A percentile compares a stretch with the other conserved stretches of the same genome.
phyloP scores from a whole-genome alignment of 2,888 invertebrate genomes.

The Criorhina ranunculi region DNA sequence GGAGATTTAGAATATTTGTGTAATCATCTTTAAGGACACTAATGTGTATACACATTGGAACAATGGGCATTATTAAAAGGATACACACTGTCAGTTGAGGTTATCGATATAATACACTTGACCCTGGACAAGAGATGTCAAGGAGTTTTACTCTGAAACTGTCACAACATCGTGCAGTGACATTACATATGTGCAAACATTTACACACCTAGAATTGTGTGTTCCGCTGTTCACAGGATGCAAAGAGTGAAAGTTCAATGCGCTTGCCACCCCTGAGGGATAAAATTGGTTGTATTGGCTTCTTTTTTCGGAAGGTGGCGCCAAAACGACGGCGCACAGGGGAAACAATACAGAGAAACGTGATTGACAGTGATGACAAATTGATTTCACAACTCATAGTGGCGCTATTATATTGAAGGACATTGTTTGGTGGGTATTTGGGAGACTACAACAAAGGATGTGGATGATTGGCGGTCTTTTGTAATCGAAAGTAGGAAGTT shows the following conservation, averaged over 20 bases:
- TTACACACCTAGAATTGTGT: slow-evolving; percentile 12
- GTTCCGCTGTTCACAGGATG: neutral
- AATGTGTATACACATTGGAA: neutral
- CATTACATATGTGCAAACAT: slow-evolving; percentile 35
- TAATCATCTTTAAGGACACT: slow-evolving; percentile 14
- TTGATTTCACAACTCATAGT: slow-evolving; percentile 38
- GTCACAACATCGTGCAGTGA: slow-evolving; percentile 9
- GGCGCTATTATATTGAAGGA: slow-evolving; percentile 4
- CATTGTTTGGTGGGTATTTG: slow-evolving; percentile 5
- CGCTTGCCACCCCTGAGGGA: neutral
- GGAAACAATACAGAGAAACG: slow-evolving; percentile 2
- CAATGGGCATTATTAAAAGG: slow-evolving; percentile 16
- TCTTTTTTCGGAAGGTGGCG: neutral
- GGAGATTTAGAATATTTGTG: neutral
- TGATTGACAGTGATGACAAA: slow-evolving; percentile 39
- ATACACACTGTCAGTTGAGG: neutral
- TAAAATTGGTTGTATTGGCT: neutral
- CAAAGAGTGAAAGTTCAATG: neutral
- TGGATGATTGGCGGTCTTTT: neutral
- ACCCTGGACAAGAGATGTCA: slow-evolving; percentile 6
- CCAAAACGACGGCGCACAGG: neutral
- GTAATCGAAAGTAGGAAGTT: neutral
- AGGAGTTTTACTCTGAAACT: slow-evolving; percentile 9
- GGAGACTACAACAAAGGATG: neutral
- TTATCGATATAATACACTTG: slow-evolving; percentile 9